Percentiles rank a stretch among this genome's conserved stretches.
Evolutionary conservation across 1,140 invertebrate genomes (phyloP).

Genomic region (Linepithema humile): DNA sequence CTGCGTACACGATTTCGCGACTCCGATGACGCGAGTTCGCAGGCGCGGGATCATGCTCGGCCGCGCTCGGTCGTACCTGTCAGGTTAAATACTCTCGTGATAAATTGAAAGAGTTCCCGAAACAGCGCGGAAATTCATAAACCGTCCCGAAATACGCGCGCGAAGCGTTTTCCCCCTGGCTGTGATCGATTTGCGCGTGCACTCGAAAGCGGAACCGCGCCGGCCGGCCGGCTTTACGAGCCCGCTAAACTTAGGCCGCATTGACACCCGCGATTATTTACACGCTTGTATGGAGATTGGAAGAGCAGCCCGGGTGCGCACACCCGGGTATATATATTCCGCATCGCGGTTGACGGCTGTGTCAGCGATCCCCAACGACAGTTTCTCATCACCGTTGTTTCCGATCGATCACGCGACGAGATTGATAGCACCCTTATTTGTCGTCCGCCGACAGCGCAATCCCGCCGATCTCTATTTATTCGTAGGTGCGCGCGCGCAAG

Average conservation of each 20-base stretch:
- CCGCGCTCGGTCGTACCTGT: neutral
- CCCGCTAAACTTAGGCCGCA: constrained; percentile 49
- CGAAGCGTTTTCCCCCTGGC: neutral
- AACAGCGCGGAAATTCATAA: constrained; percentile 31
- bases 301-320: neutral
- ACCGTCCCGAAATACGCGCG: constrained; percentile 25
- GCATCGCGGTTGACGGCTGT: neutral
- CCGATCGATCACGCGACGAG: constrained; percentile 4
- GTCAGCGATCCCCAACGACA: constrained; percentile 21
- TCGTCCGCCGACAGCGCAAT: neutral
- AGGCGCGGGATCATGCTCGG: neutral
- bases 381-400: neutral
- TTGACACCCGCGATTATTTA: constrained; percentile 46
- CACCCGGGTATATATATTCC: neutral
- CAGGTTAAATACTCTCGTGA: neutral
- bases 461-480: neutral
- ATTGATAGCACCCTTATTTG: neutral
- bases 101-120: constrained; percentile 20
- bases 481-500: neutral
- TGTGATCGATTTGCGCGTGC: constrained; percentile 18
- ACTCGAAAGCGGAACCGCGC: neutral
- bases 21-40: neutral
- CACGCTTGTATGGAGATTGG: neutral
- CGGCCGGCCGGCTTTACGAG: neutral
- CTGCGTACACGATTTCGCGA: too few species aligned